Conservation (phyloP, 2,797 vertebrate species). For the Malacoraja senta region DNA sequence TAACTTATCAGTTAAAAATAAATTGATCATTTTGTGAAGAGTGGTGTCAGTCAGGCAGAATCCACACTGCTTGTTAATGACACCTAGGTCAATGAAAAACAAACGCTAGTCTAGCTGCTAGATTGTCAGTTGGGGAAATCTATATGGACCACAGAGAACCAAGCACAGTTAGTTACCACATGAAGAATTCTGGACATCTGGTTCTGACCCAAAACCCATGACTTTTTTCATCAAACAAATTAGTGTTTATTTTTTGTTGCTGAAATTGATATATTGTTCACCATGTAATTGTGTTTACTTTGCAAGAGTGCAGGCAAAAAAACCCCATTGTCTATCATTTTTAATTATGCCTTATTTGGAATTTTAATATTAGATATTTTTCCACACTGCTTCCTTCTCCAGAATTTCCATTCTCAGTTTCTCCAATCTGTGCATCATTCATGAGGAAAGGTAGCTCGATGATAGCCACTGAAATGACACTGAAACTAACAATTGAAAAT, state of each 20-base stretch:
- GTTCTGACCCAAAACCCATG: constrained; percentile 9
- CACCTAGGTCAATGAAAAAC: neutral
- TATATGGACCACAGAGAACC: neutral
- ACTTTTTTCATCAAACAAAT: neutral
- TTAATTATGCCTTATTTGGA: neutral
- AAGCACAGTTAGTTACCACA: constrained; percentile 33
- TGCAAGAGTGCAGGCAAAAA: neutral
- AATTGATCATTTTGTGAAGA: neutral
- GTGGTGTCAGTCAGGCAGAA: neutral
- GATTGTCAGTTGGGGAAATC: neutral
- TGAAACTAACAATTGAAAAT: neutral
- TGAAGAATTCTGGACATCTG: neutral
- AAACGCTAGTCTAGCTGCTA: neutral
- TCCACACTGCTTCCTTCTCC: neutral
- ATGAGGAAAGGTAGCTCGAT: neutral
- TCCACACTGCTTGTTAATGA: neutral
- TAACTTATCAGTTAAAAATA: neutral
- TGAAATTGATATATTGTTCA: neutral
- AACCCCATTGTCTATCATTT: neutral
- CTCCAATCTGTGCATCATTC: neutral
- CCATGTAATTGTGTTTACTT: neutral
- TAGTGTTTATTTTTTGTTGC: neutral
- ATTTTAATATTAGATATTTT: neutral
- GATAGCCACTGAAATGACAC: neutral
- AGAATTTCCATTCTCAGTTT: neutral